A percentile compares a stretch with the other conserved stretches of the same genome.
These are phyloP conservation scores for Habroteleia sp. DNA, from an alignment of 2,888 invertebrate species.

Conservation along the genomic window DNA sequence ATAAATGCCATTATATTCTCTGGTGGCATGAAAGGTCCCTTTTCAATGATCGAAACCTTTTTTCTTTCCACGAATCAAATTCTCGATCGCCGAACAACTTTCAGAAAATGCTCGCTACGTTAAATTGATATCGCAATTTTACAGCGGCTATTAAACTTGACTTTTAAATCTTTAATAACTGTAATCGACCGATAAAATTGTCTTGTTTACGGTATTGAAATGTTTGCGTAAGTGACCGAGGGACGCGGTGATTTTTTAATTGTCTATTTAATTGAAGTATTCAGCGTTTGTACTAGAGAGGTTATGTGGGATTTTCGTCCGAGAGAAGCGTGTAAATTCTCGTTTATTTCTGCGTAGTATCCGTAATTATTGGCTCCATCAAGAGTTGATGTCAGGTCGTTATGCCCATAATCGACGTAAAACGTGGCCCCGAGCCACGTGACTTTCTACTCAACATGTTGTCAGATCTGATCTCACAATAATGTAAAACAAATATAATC, in stretches of 20 bases:
- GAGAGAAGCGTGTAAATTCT: slow-evolving; percentile 40
- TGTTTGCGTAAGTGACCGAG: slow-evolving; percentile 16
- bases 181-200: slow-evolving; percentile 13
- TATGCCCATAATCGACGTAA: slow-evolving; percentile 47
- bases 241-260: slow-evolving; percentile 20
- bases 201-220: slow-evolving; percentile 1
- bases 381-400: slow-evolving; percentile 49
- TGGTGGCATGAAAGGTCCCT: not conserved
- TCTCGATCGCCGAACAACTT: not conserved
- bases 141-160: slow-evolving; percentile 7
- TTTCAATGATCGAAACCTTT: slow-evolving; percentile 15
- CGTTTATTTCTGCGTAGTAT: slow-evolving; percentile 34
- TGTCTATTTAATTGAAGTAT: slow-evolving; percentile 41
- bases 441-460: slow-evolving; percentile 49
- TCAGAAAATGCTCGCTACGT: not conserved
- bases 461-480: slow-evolving; percentile 27
- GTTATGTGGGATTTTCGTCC: slow-evolving; percentile 31
- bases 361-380: slow-evolving; percentile 51
- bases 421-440: slow-evolving; percentile 46
- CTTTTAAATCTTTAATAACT: slow-evolving; percentile 10
- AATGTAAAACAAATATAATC: slow-evolving; percentile 13
- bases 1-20: slow-evolving; percentile 8
- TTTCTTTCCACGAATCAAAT: slow-evolving; percentile 2
- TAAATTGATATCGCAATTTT: not conserved
- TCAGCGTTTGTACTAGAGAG: not conserved